Evolutionary conservation across 2,888 invertebrate species (phyloP).

Genomic region (Azorinus chamasolen): DNA sequence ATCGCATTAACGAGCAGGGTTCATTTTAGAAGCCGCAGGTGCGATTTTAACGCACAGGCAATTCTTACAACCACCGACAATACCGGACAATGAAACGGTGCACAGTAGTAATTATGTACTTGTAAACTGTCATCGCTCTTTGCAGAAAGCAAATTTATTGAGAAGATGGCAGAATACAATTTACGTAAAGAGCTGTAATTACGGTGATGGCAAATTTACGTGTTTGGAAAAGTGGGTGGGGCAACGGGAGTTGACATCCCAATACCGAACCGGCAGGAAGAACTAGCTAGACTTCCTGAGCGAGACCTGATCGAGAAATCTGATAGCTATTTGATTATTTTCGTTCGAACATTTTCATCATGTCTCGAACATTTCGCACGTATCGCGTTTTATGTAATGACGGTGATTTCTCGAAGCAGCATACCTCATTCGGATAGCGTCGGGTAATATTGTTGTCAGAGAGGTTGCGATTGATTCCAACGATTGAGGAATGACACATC

Average conservation of each 20-base stretch:
- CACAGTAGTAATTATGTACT: constrained; percentile 69
- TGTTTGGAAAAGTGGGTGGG: constrained; percentile 41
- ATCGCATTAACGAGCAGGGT: constrained; percentile 52
- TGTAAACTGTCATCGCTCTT: constrained; percentile 65
- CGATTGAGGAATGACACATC: too few species aligned
- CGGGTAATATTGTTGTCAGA: too few species aligned
- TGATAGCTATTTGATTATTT: constrained; percentile 14
- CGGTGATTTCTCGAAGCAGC: not conserved
- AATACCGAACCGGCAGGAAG: not conserved
- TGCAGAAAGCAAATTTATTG: constrained; percentile 66
- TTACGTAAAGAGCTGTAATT: constrained; percentile 69
- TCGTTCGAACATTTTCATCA: too few species aligned
- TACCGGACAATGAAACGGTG: constrained; percentile 22
- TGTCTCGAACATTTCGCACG: too few species aligned
- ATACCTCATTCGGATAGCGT: too few species aligned
- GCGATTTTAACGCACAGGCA: constrained; percentile 19
- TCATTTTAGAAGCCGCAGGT: constrained; percentile 57
- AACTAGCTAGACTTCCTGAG: too few species aligned
- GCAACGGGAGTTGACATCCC: constrained; percentile 43
- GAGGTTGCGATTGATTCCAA: too few species aligned
- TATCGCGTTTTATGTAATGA: constrained; percentile 1
- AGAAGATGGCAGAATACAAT: constrained; percentile 63
- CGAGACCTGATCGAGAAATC: constrained; percentile 9
- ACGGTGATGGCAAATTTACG: constrained; percentile 41
- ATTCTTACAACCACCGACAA: too few species aligned